Base-by-base conservation (phyloP, 1,140 invertebrate genomes). In the Listronotus bonariensis region DNA sequence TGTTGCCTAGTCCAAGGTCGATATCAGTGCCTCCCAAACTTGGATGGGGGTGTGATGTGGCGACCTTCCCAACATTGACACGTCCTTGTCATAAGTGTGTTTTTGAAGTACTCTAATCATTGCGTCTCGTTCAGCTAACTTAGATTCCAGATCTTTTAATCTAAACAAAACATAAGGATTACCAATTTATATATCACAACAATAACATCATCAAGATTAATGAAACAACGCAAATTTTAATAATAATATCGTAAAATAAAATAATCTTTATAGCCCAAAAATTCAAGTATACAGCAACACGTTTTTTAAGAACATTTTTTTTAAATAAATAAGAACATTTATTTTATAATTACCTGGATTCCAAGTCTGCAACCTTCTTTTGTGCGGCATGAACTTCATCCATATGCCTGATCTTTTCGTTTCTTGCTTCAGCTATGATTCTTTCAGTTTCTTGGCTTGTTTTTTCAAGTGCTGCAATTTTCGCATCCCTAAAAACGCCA, bases 51-150 rank as follows among this genome's bases (percentile, higher is more conserved):
- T 85, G 77, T 77, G 85, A 79, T 78, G 82, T 63, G 79, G 82
- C 76, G 77, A 82, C 49, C 76, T 71, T 12, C 77, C 74, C 20
- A 83, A 68, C 69, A 82, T 81, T n/a, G 82, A 81, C 42, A 83
- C 83, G 57, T 86, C 86, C 71, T 88, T 88, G 62, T 87, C 86
- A 38, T 86, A 86, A 1, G 88, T 89, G 74, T 91, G 90, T 69
- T 92, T 91, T 75, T 95, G 92, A 14, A 95, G 82, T 4, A 94
- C 92, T 68, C 89, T 87, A 65, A 96, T 93, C 91, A 95, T 94
- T 0, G 92, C 92, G 77, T 96, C 92, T 67, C 88, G 87, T 78
- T 95, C 92, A 0, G 91, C 90, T 54, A 95, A 82, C 75, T 93
- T 92, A 1, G 91, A 92, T 79, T 96, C 92, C 42, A 95, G 77